phyloP scores from a whole-genome alignment of 64 coral and sea anemone species.

The Montipora sp. region DNA sequence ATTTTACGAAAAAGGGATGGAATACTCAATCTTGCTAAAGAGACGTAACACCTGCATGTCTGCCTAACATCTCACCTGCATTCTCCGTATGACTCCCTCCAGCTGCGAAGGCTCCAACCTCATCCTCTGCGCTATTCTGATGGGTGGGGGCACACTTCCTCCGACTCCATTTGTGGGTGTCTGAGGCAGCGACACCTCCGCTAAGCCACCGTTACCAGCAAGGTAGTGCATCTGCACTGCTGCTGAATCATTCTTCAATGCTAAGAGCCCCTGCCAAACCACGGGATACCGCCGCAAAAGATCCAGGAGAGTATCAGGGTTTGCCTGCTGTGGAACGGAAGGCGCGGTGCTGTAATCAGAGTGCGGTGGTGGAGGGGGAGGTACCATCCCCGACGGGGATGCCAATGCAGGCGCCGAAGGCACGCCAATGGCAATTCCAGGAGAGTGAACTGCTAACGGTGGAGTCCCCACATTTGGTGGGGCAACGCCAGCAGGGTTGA shows the following conservation, averaged over 20 bases:
- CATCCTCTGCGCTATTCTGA: constrained; percentile 96
- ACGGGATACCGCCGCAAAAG: constrained; percentile 94
- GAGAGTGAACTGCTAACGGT: constrained; percentile 50
- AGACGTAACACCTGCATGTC: not conserved
- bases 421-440: not conserved
- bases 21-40: too few relatives aligned
- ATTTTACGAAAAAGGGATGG: too few relatives aligned
- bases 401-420: not conserved
- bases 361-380: constrained; percentile 69
- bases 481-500: not conserved
- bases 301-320: constrained; percentile 90
- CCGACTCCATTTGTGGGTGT: constrained; percentile 50
- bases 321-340: constrained; percentile 53
- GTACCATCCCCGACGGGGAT: constrained; percentile 33
- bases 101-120: constrained; percentile 91
- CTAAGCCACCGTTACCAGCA: constrained; percentile 83
- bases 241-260: constrained; percentile 92
- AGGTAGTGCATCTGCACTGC: constrained; percentile 99
- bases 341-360: constrained; percentile 56
- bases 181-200: constrained; percentile 88
- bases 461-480: constrained; percentile 32
- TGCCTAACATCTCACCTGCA: constrained; percentile 71
- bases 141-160: constrained; percentile 69
- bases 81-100: constrained; percentile 91
- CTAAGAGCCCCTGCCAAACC: constrained; percentile 94